Base-by-base conservation (phyloP, 1,140 invertebrate genomes). In the Hypothenemus hampei region DNA sequence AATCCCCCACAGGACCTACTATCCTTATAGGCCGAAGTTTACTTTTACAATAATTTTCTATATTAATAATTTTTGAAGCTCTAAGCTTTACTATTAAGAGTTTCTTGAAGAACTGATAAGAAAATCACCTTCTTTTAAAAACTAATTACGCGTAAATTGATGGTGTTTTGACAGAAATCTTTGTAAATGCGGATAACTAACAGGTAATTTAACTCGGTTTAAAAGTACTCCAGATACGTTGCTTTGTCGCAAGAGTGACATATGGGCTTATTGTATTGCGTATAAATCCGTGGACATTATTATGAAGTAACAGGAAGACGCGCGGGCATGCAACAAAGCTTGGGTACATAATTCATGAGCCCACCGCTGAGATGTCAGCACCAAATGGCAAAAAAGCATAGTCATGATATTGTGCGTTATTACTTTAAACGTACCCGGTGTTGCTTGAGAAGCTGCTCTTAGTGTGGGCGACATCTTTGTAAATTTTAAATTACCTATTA, bases 211-310 rank as follows among this genome's bases (percentile, higher is more conserved):
- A 22, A 48, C 22, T 19, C 21, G 54, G n/a, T n/a, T n/a, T n/a
- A n/a, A 49, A 37, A 57, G 54, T 57, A 57, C 54, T 57, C 54
- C 26, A 57, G 54, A 57, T 57, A 57, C 46, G 54, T 57, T 46
- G 44, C 40, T 24, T 45, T 57, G 46, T 40, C 54, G 37, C 37
- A n/a, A 45, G 19, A 50, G 43, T 43, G 54, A 57, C 45, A 57
- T 57, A 57, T 57, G 54, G 54, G 36, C 54, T 49, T 57, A 57
- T 57, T 57, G 49, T 57, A 49, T 57, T 49, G 54, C 43, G 46
- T 33, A 57, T 57, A 57, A 57, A 57, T 57, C 54, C 46, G 54
- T 50, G 54, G 54, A 57, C 54, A 48, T 57, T 49, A 39, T 55
- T 55, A 55, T 55, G 52, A 36, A 49, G 54, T 46, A 57, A 55